Base-by-base conservation (phyloP, 2,113 vertebrate species). In the Crypturellus undulatus region DNA sequence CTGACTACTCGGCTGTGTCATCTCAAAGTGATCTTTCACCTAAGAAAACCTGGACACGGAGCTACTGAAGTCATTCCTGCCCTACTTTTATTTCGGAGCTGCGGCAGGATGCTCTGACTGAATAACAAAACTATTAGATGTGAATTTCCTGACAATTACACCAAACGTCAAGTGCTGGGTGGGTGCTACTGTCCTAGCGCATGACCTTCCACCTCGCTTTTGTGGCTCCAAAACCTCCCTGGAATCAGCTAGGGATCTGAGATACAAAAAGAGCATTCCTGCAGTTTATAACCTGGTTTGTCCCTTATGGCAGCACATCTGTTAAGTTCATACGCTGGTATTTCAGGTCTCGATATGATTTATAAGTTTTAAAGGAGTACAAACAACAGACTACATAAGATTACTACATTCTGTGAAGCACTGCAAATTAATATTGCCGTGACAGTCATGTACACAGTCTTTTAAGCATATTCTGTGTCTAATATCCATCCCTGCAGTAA, bases 21-120 rank as follows among this genome's bases (percentile, higher is more conserved):
- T 98, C 98, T 98, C 96, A 88, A 96, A 98, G 97, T 98, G 98
- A 98, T 98, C 98, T 98, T 98, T 98, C 98, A 98, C 98, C 97
- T 97, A 97, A 92, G 95, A 96, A 98, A 98, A 97, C 97, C 94
- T 96, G 96, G 96, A 94, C 97, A 94, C 92, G 36, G 92, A 97
- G 93, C 83, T 96, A 79, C 90, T 79, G 94, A 86, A 97, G 94
- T 95, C 68, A 89, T 94, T 87, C 94, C 26, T 95, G 97, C 96
- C 97, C 96, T 97, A 94, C 94, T 98, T 98, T 97, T 94, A 88
- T 79, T 94, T 26, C 6, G 88, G 93, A 97, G 96, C 82, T 93
- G 84, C 20, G 17, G 88, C 30, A 40, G 43, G 91, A 82, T 87
- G 88, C 91, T 56, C 49, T 26, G 71, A 79, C 78, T 51, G 85